Base-by-base conservation (phyloP, 1,140 invertebrate species). In the Aphaenogaster ashmeadi region DNA sequence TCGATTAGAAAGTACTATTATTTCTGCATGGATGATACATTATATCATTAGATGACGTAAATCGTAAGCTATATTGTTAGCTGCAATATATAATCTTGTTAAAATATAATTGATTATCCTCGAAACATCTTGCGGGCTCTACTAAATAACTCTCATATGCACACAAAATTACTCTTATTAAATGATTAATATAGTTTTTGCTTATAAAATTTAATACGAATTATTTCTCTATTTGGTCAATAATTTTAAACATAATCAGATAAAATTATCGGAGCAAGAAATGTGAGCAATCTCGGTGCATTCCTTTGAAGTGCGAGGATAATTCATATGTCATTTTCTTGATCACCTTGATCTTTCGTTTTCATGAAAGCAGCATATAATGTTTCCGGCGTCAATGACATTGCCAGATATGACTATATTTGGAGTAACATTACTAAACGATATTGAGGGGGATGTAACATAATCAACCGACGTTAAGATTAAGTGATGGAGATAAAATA, bases 271-370 rank as follows among this genome's bases (percentile, higher is more conserved):
- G 4, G 13, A 44, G n/a, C n/a, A 54, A 41, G 18, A 15, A 83
- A 5, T 36, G 5, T 54, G 6, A 71, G 9, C 21, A 62, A 71
- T 58, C 44, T 72, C n/a, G 13, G 38, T 41, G 52, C n/a, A 47
- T 33, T 81, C 15, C n/a, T 15, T 81, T n/a, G 33, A 67, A 2
- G 50, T 52, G 27, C n/a, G 27, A 38, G 44, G 67, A 52, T 44
- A 41, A 62, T 21, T 54, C 52, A 71, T 62, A 72, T 64, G 33
- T 58, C 27, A 84, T 38, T 84, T 84, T 38, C 79, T 75, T n/a
- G 86, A 87, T 87, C 36, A 84, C 69, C 86, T 87, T 87, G 79
- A 66, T 84, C 27, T 69, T 71, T 71, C 27, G 3, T 74, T 80
- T 80, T 64, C 64, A 79, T 64, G 18, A 38, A 83, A 87, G 15